These are phyloP conservation scores for Platorchestia sp. DNA, from an alignment of 1,140 invertebrate genomes.

Conservation along the genomic window DNA sequence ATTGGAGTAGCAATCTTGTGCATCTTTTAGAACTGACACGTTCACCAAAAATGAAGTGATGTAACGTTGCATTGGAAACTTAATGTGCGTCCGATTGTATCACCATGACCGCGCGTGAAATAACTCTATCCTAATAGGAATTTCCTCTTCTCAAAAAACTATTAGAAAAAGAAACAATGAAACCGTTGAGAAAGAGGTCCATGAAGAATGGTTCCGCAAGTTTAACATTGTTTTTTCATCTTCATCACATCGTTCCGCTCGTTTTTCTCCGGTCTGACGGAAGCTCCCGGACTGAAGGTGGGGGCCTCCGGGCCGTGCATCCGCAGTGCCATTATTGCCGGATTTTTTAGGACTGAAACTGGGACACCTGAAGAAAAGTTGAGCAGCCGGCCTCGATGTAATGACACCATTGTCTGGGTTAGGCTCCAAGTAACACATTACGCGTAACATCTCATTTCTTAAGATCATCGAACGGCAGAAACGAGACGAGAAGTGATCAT, in stretches of 20 bases:
- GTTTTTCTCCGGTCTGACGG: not conserved
- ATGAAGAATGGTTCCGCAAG: not conserved
- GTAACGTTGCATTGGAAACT: not conserved
- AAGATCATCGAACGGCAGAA: not conserved
- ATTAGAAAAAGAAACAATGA: not conserved
- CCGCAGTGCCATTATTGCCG: not conserved
- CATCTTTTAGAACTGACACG: not conserved
- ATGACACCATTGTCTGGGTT: constrained; percentile 18
- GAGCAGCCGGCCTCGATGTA: not conserved
- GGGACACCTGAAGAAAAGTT: not conserved
- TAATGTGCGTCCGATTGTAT: not conserved
- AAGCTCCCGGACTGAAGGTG: not conserved
- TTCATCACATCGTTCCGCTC: not conserved
- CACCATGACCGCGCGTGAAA: not conserved
- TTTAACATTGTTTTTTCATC: not conserved
- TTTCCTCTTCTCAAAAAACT: not conserved
- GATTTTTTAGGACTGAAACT: not conserved
- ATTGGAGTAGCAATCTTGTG: not conserved
- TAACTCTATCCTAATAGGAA: not conserved
- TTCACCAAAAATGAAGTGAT: not conserved
- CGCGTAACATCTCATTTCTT: not conserved
- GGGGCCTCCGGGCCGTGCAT: not conserved
- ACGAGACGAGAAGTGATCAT: not conserved
- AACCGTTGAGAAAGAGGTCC: not conserved
- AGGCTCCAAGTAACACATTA: not conserved